Evolutionary conservation across 2,888 invertebrate genomes (phyloP).

Genomic region (Tetheella fluctuosa): DNA sequence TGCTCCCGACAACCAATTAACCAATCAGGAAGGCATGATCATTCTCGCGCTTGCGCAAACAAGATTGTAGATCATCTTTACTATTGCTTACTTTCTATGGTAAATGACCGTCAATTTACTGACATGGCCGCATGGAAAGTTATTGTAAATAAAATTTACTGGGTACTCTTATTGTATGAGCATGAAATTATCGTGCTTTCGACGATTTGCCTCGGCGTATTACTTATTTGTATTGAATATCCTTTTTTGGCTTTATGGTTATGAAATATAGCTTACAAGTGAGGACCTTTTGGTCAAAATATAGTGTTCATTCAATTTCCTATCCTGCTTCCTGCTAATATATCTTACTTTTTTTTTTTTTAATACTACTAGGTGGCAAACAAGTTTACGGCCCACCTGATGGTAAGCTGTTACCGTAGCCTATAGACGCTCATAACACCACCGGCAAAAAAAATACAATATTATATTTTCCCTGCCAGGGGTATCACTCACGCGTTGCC

Average conservation of each 20-base stretch:
- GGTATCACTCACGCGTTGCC: too few species aligned
- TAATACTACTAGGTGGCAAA: too few species aligned
- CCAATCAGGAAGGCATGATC: slow-evolving; percentile 43
- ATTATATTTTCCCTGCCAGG: too few species aligned
- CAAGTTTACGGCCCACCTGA: too few species aligned
- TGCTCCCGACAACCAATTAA: slow-evolving; percentile 37
- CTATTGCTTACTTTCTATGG: slow-evolving; percentile 31
- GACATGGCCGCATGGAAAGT: neutral
- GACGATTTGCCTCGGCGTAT: neutral
- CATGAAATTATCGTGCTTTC: slow-evolving; percentile 5
- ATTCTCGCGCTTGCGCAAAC: slow-evolving; percentile 26
- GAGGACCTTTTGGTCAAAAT: neutral
- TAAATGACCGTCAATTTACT: slow-evolving; percentile 22
- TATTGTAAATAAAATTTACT: neutral
- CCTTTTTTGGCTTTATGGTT: neutral
- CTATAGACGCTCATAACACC: too few species aligned
- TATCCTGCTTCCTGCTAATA: too few species aligned
- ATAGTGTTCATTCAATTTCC: too few species aligned
- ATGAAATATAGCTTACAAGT: neutral
- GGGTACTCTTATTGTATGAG: neutral
- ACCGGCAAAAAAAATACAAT: too few species aligned
- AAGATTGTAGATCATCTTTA: slow-evolving; percentile 21
- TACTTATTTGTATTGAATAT: neutral
- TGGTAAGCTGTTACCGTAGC: too few species aligned
- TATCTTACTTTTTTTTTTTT: too few species aligned